Base-by-base conservation (phyloP, 2,797 vertebrate species). In the Australoheros facetus region DNA sequence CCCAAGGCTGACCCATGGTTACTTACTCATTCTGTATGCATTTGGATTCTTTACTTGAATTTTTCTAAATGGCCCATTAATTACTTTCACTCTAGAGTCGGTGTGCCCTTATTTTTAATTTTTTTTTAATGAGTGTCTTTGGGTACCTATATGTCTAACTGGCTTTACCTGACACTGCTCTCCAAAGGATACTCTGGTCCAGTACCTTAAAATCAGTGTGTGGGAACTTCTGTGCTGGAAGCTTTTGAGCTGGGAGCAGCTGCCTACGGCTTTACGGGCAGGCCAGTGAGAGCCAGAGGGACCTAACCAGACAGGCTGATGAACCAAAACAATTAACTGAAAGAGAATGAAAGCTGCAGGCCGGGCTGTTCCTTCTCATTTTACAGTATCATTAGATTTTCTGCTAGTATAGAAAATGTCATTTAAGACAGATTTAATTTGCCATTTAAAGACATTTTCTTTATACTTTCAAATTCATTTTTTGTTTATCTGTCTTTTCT, bases 261-360 rank as follows among this genome's bases (percentile, higher is more conserved):
- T 83, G 80, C 75, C 83, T 62, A 78, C 53, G 17, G 56, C 71
- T 89, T 85, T 73, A 53, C 74, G 64, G 34, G 71, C 17, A 66
- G 77, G 45, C 62, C 54, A 42, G 70, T 60, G 70, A 73, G 84
- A 85, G 77, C 78, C 70, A 55, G 57, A 56, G 74, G 48, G 77
- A 85, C 53, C 62, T 69, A 66, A 84, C 71, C 80, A 83, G 86
- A 82, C 66, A 21, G 37, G 69, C 59, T 78, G 70, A 80, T 84
- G 85, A 88, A 91, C 91, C 73, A 76, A 84, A 85, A 86, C 82
- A 89, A 85, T 81, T 75, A 87, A 80, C 37, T 75, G 74, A 56
- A 73, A 71, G 73, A 62, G 37, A 54, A 78, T 83, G 60, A 78
- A 80, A 56, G 72, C 79, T 74, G 81, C 45, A 79, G 71, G 71